These are phyloP conservation scores for Oscheius sp. DNA, from an alignment of 1,140 invertebrate genomes.

Conservation along the genomic window DNA sequence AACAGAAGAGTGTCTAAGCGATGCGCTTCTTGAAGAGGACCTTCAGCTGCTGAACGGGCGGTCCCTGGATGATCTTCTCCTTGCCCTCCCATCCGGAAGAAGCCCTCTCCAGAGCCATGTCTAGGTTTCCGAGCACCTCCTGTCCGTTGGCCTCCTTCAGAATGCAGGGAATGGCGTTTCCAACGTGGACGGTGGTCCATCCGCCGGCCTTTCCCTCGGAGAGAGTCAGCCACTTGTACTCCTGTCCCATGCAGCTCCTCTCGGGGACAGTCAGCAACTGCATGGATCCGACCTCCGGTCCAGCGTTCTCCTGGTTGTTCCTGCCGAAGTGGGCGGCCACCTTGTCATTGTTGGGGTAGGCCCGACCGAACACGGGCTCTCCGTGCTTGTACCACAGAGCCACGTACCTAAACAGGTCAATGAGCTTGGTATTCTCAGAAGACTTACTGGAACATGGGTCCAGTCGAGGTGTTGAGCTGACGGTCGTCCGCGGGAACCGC, in stretches of 20 bases:
- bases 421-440: too few species aligned
- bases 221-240: conserved; percentile 34
- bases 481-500: conserved; percentile 35
- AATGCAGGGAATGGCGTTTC: conserved; percentile 24
- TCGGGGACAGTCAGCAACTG: conserved; percentile 31
- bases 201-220: conserved; percentile 25
- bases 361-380: conserved; percentile 39
- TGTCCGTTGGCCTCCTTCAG: conserved; percentile 17
- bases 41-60: not conserved
- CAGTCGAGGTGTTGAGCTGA: conserved; percentile 27
- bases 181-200: conserved; percentile 39
- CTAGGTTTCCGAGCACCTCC: conserved; percentile 29
- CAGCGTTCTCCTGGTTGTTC: conserved; percentile 41
- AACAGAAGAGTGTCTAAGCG: too few species aligned
- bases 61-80: conserved; percentile 31
- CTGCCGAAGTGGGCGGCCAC: conserved; percentile 29
- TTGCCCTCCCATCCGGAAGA: conserved; percentile 34
- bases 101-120: conserved; percentile 26
- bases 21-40: conserved; percentile 25
- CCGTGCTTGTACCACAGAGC: conserved; percentile 44
- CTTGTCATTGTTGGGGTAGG: conserved; percentile 26
- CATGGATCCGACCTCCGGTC: conserved; percentile 36
- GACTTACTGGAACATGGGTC: conserved; percentile 30
- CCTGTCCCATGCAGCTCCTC: conserved; percentile 14
- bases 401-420: too few species aligned